Evolutionary conservation across 2,113 vertebrate genomes (phyloP), one percentile per base, ranked within the genome.

Genomic region (Amblyornis subalaris): DNA sequence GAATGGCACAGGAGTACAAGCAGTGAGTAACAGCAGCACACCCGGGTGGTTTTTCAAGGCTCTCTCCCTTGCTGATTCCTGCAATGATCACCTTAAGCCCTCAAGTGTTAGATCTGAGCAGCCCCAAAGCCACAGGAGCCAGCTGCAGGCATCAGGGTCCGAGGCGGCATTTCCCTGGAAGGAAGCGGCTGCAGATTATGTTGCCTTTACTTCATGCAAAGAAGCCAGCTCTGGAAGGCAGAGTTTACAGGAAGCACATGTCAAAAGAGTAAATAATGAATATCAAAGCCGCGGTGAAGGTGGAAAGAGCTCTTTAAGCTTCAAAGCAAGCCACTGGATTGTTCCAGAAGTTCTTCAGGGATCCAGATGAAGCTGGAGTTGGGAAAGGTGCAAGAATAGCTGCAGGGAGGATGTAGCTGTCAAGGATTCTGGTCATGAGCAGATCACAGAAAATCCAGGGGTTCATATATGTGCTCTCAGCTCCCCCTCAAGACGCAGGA

Each of bases 401-500:
- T 7, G 2, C 66, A 67, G 53, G 47, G 24, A 84, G 24, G 23
- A 51, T 2, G 4, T 13, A 58, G 55, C n/a, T 81, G 64, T 33
- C 3, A 5, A 61, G 44, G 47, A 23, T 62, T 66, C 28, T 90
- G 74, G 29, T 29, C 47, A 14, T 4, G 22, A 76, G 61, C n/a
- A 60, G 67, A 71, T 31, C 72, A 67, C 67, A 88, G 75, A 64
- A 55, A 64, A 80, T 35, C 42, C 72, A 62, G 90, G 82, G 88
- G 88, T 90, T 96, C 61, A 21, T 93, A 47, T 20, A 60, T 74
- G 85, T 95, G 92, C 94, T 95, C 79, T 93, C 94, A 94, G 94
- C 94, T 96, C 92, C 94, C 92, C 79, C 88, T 93, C 94, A 96
- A 94, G 96, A 96, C 38, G 22, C 67, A 92, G 90, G 80, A 93